Evolutionary conservation across 1,140 invertebrate genomes (phyloP).

Genomic region (Trichogramma pretiosum): DNA sequence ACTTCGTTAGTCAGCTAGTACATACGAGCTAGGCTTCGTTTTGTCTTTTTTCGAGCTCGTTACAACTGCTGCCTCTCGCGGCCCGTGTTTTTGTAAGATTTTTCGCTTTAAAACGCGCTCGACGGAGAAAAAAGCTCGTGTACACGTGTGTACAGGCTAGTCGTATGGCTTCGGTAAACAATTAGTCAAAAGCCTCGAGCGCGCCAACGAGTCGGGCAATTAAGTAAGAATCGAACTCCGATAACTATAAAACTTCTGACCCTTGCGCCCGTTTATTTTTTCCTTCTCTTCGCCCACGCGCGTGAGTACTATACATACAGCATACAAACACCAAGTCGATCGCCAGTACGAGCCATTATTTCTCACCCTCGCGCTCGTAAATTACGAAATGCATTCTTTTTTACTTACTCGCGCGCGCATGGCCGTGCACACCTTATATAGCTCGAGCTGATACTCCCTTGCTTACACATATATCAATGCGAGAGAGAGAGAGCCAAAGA

Average conservation of each 20-base stretch:
- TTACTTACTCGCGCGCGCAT: background rate
- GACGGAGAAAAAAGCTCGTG: too few species aligned
- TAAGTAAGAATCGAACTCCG: slow-evolving; percentile 9
- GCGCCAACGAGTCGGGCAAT: too few species aligned
- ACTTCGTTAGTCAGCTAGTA: slow-evolving; percentile 12
- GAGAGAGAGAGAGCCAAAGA: background rate
- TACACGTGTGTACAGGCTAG: too few species aligned
- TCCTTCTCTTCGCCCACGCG: background rate
- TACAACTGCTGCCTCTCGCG: too few species aligned
- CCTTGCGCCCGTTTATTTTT: background rate
- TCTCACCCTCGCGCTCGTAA: background rate
- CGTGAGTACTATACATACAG: background rate
- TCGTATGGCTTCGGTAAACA: too few species aligned
- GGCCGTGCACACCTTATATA: slow-evolving; percentile 8
- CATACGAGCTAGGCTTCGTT: background rate
- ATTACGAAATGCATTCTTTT: slow-evolving; percentile 11
- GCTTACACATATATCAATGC: too few species aligned
- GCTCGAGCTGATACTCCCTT: too few species aligned
- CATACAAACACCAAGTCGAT: too few species aligned
- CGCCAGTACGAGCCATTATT: background rate
- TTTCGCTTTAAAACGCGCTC: too few species aligned
- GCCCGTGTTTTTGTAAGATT: too few species aligned
- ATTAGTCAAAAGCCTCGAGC: background rate
- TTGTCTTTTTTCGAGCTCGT: background rate
- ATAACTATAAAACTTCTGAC: slow-evolving; percentile 4